Conservation (phyloP, 2,797 vertebrate genomes). For the Molothrus aeneus region DNA sequence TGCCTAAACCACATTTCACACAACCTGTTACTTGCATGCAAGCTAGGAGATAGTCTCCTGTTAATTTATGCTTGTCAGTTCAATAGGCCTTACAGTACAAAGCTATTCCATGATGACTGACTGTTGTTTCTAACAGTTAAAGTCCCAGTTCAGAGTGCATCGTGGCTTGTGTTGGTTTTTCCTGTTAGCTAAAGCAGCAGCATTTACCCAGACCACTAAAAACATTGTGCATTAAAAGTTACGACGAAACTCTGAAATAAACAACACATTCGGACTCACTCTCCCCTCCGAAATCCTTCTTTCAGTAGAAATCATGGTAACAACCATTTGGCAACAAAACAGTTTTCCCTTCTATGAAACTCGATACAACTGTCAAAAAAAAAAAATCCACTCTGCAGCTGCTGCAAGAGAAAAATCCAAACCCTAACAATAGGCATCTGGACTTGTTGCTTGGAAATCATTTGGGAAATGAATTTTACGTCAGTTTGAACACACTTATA, state of each 20-base stretch:
- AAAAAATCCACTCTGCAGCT: not conserved
- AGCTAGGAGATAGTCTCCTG: not conserved
- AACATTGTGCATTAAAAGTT: not conserved
- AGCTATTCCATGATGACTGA: not conserved
- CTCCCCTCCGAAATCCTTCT: not conserved
- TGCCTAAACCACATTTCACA: not conserved
- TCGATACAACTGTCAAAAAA: constrained; percentile 6
- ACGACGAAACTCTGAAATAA: not conserved
- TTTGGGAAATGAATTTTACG: not conserved
- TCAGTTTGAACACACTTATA: not conserved
- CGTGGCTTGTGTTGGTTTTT: not conserved
- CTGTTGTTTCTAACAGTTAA: not conserved
- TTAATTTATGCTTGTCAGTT: not conserved
- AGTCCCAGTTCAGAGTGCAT: not conserved
- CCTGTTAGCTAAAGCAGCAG: not conserved
- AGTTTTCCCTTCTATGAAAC: not conserved
- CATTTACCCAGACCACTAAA: not conserved
- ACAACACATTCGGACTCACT: not conserved
- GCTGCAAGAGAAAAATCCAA: not conserved
- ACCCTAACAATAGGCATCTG: not conserved
- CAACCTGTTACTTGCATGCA: not conserved
- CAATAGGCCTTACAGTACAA: not conserved
- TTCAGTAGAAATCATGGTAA: not conserved
- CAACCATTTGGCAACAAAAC: not conserved
- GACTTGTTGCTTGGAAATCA: not conserved